A percentile compares a stretch with the other conserved stretches of the same genome.
These are phyloP conservation scores for Acanthococcus lagerstroemiae DNA, from an alignment of 2,888 invertebrate genomes.

Conservation along the genomic window DNA sequence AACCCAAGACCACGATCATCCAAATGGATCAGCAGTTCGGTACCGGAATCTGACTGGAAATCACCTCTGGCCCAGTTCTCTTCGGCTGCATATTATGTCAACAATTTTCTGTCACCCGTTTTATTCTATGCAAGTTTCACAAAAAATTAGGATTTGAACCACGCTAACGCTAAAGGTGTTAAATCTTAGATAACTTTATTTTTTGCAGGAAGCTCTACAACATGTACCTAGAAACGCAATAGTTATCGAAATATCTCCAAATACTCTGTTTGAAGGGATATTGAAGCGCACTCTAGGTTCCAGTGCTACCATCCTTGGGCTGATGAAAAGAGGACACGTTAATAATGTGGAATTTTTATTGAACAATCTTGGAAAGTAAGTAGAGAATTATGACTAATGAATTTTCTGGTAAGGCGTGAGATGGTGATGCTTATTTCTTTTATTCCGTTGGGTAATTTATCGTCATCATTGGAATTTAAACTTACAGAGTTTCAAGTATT, in stretches of 20 bases:
- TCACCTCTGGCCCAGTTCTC: conserved; percentile 66
- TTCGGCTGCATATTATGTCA: conserved; percentile 89
- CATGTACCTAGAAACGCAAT: conserved; percentile 81
- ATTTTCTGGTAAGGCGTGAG: no score
- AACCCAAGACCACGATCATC: conserved; percentile 65
- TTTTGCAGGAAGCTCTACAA: conserved; percentile 39
- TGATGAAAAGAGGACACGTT: conserved; percentile 70
- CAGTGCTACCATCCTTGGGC: conserved; percentile 66
- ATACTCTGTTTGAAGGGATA: conserved; percentile 86
- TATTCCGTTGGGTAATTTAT: no score
- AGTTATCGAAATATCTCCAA: conserved; percentile 88
- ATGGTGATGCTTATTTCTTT: no score
- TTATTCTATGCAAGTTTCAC: conserved; percentile 37
- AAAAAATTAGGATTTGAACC: no score
- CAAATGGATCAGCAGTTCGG: conserved; percentile 88
- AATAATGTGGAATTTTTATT: conserved; percentile 58
- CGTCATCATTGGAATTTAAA: no score
- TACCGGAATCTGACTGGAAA: conserved; percentile 75
- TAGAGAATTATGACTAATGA: no score
- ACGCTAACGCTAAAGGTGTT: no score
- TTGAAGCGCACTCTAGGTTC: conserved; percentile 63
- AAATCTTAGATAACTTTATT: no score
- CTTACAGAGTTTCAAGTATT: no score
- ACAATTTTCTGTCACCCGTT: conserved; percentile 88
- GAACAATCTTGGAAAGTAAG: conserved; percentile 68